phyloP scores from a whole-genome alignment of 2,113 vertebrate species.

The Balaenoptera acutorostrata region DNA sequence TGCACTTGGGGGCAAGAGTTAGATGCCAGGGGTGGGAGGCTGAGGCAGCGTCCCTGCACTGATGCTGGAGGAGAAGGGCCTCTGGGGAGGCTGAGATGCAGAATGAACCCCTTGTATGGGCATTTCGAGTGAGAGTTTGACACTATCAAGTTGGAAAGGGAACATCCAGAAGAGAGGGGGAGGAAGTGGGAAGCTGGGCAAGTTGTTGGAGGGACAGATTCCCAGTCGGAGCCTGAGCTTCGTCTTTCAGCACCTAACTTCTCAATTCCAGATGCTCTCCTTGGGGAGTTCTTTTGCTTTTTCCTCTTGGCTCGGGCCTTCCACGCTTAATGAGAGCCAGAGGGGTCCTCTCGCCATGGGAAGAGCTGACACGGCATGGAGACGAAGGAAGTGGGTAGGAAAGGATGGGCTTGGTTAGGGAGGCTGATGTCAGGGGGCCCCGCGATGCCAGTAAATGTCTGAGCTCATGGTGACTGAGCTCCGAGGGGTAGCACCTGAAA shows the following conservation, averaged over 20 bases:
- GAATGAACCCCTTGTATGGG: conserved; percentile 56
- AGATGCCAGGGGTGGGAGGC: not conserved
- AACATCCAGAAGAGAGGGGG: not conserved
- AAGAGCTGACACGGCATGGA: fast-evolving
- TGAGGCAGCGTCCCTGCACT: conserved; percentile 25
- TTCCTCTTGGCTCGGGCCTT: conserved; percentile 46
- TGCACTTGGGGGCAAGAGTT: not conserved
- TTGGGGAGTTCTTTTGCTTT: conserved; percentile 67
- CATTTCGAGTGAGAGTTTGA: not conserved
- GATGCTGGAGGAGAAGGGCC: not conserved
- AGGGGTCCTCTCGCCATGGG: not conserved
- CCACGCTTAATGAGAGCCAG: not conserved
- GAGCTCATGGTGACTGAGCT: not conserved
- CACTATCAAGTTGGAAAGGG: not conserved
- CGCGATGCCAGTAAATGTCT: not conserved
- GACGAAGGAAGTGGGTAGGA: not conserved
- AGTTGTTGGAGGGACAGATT: conserved; percentile 44
- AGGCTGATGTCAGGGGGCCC: not conserved
- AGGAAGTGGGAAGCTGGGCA: conserved; percentile 27
- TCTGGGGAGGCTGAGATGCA: not conserved
- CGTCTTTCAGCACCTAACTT: conserved; percentile 76
- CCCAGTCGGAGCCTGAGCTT: conserved; percentile 62
- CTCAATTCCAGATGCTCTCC: conserved; percentile 61
- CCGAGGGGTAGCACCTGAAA: not conserved
- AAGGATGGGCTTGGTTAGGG: not conserved